Conservation (phyloP, 2,797 vertebrate genomes). For the Xiphorhynchus erythropygius region DNA sequence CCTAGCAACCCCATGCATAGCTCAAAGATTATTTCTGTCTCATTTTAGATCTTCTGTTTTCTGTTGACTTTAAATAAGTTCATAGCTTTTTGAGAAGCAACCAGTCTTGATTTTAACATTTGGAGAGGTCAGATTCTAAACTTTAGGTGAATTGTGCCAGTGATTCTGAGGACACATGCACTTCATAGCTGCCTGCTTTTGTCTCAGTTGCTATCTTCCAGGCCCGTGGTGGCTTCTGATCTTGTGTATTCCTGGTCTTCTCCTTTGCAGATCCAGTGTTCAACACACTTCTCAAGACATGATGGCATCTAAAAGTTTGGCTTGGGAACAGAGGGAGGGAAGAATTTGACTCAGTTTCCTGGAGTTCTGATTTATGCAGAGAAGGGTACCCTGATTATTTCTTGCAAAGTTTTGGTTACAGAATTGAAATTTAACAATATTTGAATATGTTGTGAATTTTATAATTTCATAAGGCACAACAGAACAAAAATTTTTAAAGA, state of each 20-base stretch:
- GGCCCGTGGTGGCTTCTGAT: neutral
- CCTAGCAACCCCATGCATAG: neutral
- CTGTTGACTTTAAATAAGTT: neutral
- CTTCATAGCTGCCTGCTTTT: neutral
- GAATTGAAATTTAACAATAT: neutral
- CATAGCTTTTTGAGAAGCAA: neutral
- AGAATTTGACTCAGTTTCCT: neutral
- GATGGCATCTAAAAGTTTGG: neutral
- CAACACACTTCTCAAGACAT: neutral
- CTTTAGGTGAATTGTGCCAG: neutral
- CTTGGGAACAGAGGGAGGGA: neutral
- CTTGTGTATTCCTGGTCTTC: neutral
- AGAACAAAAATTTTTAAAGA: neutral
- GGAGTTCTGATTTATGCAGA: neutral
- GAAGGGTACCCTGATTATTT: neutral
- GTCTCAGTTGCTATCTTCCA: neutral
- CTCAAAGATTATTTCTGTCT: neutral
- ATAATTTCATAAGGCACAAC: neutral
- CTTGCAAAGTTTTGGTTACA: neutral
- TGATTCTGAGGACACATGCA: neutral
- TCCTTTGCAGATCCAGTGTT: neutral
- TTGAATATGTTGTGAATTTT: neutral
- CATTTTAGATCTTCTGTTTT: neutral
- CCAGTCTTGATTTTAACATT: neutral
- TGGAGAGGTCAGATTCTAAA: neutral